Base-by-base conservation (phyloP, 2,797 vertebrate species). In the Avahi laniger region DNA sequence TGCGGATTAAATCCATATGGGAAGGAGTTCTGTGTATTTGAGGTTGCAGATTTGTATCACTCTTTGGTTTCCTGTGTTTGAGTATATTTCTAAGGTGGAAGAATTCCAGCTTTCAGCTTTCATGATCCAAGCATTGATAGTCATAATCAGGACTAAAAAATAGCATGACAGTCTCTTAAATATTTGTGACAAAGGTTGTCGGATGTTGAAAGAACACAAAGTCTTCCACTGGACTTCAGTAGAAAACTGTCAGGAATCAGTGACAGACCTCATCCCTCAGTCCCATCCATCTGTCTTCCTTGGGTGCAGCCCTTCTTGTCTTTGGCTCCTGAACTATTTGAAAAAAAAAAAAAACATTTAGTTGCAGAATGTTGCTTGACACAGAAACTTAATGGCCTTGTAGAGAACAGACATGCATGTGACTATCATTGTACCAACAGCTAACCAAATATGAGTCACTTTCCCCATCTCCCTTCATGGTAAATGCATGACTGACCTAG, bases 291-390 rank as follows among this genome's bases (percentile, higher is more conserved):
- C 12, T 33, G 11, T n/a, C 57, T 89, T 75, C 91, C 41, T 35
- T 43, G 52, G 59, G 30, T 89, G 41, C 2, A 12, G 3, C 20
- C 57, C n/a, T 94, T 93, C 73, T 84, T 89, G 10, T 4, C 87
- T 95, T 96, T 94, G 94, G 57, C 85, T 95, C 75, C 82, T 96
- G 41, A 63, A 96, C 72, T 82, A 87, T 92, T 95, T 85, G 79
- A 20, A 48, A 38, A 96, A 95, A 18, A 52, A 50, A 17, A 87
- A 87, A 59, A 61, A 87, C 59, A 82, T 94, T 97, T 96, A 93
- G 72, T 85, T 88, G 72, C 33, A 97, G 87, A 78, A 24, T 35
- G 26, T 95, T 73, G n/a, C 13, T 90, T 81, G 48, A 30, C 33
- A 75, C 59, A 94, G 93, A 92, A 88, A n/a, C 22, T 46, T 73